A percentile compares a stretch with the other conserved stretches of the same genome.
phyloP scores from a whole-genome alignment of 92 coral and sea anemone genomes.

The Galaxea fascicularis region DNA sequence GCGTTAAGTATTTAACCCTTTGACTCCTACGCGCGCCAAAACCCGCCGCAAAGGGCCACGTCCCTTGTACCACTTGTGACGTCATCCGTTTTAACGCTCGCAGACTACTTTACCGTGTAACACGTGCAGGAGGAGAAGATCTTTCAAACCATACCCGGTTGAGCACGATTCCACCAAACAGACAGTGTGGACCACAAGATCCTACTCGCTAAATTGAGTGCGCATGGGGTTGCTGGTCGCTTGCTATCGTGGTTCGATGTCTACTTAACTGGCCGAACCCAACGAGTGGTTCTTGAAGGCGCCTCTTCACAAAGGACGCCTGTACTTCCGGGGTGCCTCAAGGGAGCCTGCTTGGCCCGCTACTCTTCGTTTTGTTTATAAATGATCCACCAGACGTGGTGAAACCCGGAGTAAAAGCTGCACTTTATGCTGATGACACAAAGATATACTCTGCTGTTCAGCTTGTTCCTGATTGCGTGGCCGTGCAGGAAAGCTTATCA shows the following conservation, averaged over 20 bases:
- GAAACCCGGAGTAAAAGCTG: background rate
- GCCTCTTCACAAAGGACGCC: slow-evolving; percentile 11
- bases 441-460: background rate
- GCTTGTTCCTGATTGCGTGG: background rate
- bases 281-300: slow-evolving; percentile 13
- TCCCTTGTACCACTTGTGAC: too few species aligned
- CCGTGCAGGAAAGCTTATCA: slow-evolving; percentile 22
- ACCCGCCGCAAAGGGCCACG: too few species aligned
- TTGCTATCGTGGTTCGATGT: background rate
- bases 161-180: too few species aligned
- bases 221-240: background rate
- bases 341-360: background rate
- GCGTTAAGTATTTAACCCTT: too few species aligned
- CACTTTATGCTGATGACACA: slow-evolving; percentile 45
- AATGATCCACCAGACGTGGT: background rate
- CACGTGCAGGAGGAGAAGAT: too few species aligned
- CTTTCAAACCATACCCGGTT: too few species aligned
- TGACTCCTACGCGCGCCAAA: too few species aligned
- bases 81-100: too few species aligned
- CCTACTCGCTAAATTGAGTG: background rate
- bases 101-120: too few species aligned
- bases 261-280: background rate
- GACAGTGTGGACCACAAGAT: too few species aligned
- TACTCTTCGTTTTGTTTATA: background rate
- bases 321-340: background rate